phyloP scores from a whole-genome alignment of 2,113 vertebrate genomes.

The Cottus gobio region DNA sequence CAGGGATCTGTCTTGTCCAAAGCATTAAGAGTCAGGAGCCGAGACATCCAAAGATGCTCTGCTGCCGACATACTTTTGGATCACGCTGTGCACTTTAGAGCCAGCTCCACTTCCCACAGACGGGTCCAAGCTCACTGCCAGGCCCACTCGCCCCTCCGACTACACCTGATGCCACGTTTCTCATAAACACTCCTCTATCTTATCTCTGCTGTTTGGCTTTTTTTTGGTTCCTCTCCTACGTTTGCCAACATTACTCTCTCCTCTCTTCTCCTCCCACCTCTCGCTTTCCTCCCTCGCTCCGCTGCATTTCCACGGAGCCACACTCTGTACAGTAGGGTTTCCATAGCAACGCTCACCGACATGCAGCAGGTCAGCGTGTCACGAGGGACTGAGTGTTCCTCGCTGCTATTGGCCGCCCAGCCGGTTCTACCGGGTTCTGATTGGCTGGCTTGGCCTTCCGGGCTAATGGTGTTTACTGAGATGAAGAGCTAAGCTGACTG shows the following conservation, averaged over 20 bases:
- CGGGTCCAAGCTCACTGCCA: background rate
- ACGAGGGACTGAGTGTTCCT: conserved; percentile 72
- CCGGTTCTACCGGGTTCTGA: conserved; percentile 48
- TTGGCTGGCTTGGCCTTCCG: conserved; percentile 75
- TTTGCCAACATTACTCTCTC: conserved; percentile 58
- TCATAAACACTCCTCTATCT: conserved; percentile 46
- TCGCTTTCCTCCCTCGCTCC: conserved; percentile 56
- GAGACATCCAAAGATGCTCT: conserved; percentile 38
- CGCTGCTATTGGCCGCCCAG: conserved; percentile 57
- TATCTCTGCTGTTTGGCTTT: conserved; percentile 30
- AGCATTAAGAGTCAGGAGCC: conserved; percentile 34
- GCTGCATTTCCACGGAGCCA: conserved; percentile 52
- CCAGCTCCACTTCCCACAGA: conserved; percentile 31
- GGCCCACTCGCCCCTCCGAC: conserved; percentile 37
- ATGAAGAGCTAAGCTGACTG: conserved; percentile 81
- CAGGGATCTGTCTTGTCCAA: conserved; percentile 19
- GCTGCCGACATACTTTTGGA: conserved; percentile 35
- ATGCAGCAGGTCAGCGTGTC: conserved; percentile 83
- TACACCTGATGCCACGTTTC: conserved; percentile 51
- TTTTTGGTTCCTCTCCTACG: conserved; percentile 45
- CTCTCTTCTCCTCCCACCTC: conserved; percentile 55
- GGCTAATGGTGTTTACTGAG: conserved; percentile 83
- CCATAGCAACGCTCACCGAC: conserved; percentile 82
- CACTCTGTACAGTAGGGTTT: conserved; percentile 80
- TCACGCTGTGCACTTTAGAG: conserved; percentile 25